Base-by-base conservation (phyloP, 35 echinoderm and acorn worm species). In the Strongylocentrotus purpuratus region DNA sequence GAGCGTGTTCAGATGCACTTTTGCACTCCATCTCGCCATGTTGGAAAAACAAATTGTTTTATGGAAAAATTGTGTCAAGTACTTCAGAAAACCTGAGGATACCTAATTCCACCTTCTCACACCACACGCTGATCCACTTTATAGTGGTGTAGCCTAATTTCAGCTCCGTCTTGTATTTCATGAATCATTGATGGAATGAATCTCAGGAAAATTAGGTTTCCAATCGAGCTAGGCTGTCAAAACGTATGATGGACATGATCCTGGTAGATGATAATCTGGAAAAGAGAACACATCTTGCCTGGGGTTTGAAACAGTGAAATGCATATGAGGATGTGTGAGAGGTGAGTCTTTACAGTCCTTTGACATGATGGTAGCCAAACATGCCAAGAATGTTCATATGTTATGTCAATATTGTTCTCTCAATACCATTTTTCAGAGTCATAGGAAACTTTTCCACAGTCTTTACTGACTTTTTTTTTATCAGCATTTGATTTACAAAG, bases 41-140 rank as follows among this genome's bases (percentile, higher is more conserved):
- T 78, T 78, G 20, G 65, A n/a, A 78, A 78, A 78, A 78, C 65
- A 78, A 78, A 78, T 78, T 78, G 65, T 78, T 78, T 78, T 78
- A 7, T n/a, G 22, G 7, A 78, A 59, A 78, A 78, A 78, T 78
- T 78, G 65, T 78, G 65, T 28, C 65, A 78, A 78, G 65, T 78
- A 78, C 65, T 78, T 28, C 65, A 78, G 65, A 28, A 78, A 78
- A 78, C 5, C 65, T 22, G 22, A 78, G 65, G 65, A 78, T 78
- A 78, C 65, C 22, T n/a, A 22, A 25, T 78, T 78, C 8, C 25
- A 22, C 65, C 22, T n/a, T 78, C 65, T 78, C 65, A 78, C 65
- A 78, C 65, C 65, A 78, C 65, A 78, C 22, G 22, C 65, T 78
- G 65, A 22, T 78, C 65, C 25, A 78, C 65, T 78, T 78, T 4